phyloP scores from a whole-genome alignment of 2,797 vertebrate genomes.

The Gambelia wislizenii region DNA sequence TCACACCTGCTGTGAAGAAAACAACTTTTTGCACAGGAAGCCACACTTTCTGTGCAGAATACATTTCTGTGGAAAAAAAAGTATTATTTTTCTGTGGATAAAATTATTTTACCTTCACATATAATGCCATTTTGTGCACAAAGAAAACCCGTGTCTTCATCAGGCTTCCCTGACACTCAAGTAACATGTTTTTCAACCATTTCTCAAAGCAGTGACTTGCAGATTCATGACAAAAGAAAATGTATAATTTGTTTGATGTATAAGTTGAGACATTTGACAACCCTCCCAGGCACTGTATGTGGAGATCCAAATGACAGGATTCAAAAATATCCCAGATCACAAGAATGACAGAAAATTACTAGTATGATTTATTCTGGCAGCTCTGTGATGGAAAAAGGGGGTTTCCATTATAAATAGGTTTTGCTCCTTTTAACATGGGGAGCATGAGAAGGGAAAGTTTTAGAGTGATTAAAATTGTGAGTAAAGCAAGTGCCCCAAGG shows the following conservation, averaged over 20 bases:
- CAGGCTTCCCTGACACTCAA: too few species aligned
- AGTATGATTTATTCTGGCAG: neutral
- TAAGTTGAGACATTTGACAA: neutral
- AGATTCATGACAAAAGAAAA: neutral
- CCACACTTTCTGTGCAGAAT: too few species aligned
- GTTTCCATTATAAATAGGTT: neutral
- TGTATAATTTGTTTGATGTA: neutral
- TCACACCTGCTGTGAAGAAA: too few species aligned
- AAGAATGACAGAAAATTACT: neutral
- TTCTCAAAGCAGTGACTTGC: neutral
- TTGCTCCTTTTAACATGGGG: neutral
- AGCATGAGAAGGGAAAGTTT: neutral
- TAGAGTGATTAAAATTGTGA: slow-evolving; percentile 30
- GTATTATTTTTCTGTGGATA: too few species aligned
- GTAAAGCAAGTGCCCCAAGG: slow-evolving; percentile 37
- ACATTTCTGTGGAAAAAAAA: too few species aligned
- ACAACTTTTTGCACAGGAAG: too few species aligned
- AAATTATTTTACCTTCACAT: too few species aligned
- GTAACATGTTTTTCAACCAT: too few species aligned
- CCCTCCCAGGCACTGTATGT: neutral
- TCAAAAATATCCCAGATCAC: neutral
- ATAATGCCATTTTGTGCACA: too few species aligned
- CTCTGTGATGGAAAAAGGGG: neutral
- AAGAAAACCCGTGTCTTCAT: too few species aligned
- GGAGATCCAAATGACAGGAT: neutral